phyloP scores from a whole-genome alignment of 2,797 vertebrate species.

The Lepilemur ruficaudatus region DNA sequence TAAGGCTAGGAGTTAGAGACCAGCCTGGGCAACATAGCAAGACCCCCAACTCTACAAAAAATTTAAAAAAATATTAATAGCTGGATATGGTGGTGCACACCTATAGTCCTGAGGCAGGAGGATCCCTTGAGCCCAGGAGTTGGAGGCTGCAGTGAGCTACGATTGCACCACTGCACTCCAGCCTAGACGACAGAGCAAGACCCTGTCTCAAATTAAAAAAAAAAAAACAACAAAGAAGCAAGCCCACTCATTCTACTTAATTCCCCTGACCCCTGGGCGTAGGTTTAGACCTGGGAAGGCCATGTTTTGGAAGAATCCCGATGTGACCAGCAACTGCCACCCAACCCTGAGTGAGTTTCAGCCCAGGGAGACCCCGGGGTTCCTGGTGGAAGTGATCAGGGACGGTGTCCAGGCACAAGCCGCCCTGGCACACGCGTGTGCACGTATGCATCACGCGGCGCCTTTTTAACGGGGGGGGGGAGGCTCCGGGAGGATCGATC shows the following conservation, averaged over 20 bases:
- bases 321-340: too few species aligned
- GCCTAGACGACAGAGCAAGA: background rate
- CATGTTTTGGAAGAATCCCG: background rate
- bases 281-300: background rate
- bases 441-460: too few species aligned
- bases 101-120: background rate
- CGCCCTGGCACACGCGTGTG: too few species aligned
- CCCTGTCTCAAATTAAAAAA: background rate
- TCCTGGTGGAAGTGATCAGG: too few species aligned
- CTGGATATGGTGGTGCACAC: background rate
- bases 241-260: background rate
- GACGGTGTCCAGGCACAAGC: background rate
- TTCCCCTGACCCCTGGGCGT: background rate
- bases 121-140: background rate
- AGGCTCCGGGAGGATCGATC: background rate
- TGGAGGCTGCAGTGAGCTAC: background rate
- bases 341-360: background rate
- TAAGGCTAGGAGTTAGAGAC: too few species aligned
- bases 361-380: background rate
- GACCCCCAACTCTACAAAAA: too few species aligned
- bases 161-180: background rate
- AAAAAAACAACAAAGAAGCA: background rate
- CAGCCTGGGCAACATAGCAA: too few species aligned
- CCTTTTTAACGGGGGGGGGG: background rate
- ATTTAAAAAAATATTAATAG: too few species aligned